Evolutionary conservation across 2,888 invertebrate genomes (phyloP), one percentile per base, ranked within the genome.

Genomic region (Plemyria rubiginata): DNA sequence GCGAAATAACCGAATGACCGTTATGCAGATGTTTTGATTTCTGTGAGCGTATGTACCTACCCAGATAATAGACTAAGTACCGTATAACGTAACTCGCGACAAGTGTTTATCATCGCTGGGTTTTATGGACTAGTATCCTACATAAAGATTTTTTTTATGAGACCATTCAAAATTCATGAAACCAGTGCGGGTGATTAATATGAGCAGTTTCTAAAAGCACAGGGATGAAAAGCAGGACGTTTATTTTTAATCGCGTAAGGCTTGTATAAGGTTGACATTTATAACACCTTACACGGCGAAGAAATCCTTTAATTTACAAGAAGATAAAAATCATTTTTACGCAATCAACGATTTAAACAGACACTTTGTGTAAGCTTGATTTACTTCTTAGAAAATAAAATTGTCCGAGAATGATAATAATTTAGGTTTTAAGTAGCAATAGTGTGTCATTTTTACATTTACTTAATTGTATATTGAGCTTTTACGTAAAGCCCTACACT

Each of bases 391-490:
- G 54, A 60, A 40, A 49, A 51, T 61, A 60, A 65, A 65, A 60
- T 65, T 57, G 54, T 53, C 60, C 60, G 49, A 60, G 65, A 60
- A 58, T 57, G 45, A 61, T 38, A 45, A 65, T 65, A 57, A 61
- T 60, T 65, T 57, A 65, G 65, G 46, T 54, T 60, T 60, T 57
- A 60, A 65, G 65, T 65, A 60, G 65, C 65, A 65, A 65, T 54
- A 58, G 60, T 60, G 60, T 65, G 65, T 65, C 60, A 57, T 65
- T 65, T 65, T 65, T 65, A 57, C 60, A 57, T 60, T 65, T 54
- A 60, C 60, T 65, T 60, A 65, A 65, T 65, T 61, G 56, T 64
- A 64, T 54, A 65, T 56, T 52, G 51, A 54, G 63, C 60, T 63
- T 66, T 65, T 63, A 63, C 66, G 63, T 66, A 63, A 66, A 63